Conservation (phyloP, 2,888 invertebrate genomes). For the Chirona hameri region DNA sequence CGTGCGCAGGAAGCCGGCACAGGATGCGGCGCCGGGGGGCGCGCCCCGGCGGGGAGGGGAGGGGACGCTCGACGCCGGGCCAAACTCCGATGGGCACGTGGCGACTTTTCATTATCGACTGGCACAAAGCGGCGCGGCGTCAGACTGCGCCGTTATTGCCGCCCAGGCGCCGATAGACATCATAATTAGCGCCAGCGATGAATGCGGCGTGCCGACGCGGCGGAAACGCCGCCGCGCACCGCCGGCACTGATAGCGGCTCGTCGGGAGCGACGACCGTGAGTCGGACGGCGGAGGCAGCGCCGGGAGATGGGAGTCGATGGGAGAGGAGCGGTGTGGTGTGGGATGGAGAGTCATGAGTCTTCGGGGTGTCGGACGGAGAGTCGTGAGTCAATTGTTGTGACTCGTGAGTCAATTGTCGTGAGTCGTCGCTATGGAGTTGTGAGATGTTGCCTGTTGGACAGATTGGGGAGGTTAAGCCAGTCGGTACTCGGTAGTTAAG, state of each 20-base stretch:
- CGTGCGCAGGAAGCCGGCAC: slow-evolving; percentile 52
- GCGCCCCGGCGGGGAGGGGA: neutral
- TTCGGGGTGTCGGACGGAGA: no score
- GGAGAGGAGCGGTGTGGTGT: no score
- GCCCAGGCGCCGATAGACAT: slow-evolving; percentile 23
- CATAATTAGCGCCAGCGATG: neutral
- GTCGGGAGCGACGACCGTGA: no score
- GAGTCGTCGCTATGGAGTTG: no score
- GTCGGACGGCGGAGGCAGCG: no score
- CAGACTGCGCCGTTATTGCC: neutral
- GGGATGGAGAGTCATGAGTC: no score
- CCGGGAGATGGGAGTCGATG: no score
- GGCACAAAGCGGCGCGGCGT: neutral
- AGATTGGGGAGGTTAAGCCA: no score
- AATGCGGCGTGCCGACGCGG: neutral
- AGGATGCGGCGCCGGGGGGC: neutral
- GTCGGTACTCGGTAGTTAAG: no score
- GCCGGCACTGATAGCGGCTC: neutral
- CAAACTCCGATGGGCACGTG: neutral
- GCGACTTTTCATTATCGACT: slow-evolving; percentile 27
- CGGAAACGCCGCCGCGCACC: neutral
- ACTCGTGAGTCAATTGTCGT: no score
- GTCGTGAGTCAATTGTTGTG: no score
- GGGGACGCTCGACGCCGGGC: neutral
- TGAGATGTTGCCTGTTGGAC: no score